Evolutionary conservation across 2,113 vertebrate genomes (phyloP).

Genomic region (Ammodytes dubius): DNA sequence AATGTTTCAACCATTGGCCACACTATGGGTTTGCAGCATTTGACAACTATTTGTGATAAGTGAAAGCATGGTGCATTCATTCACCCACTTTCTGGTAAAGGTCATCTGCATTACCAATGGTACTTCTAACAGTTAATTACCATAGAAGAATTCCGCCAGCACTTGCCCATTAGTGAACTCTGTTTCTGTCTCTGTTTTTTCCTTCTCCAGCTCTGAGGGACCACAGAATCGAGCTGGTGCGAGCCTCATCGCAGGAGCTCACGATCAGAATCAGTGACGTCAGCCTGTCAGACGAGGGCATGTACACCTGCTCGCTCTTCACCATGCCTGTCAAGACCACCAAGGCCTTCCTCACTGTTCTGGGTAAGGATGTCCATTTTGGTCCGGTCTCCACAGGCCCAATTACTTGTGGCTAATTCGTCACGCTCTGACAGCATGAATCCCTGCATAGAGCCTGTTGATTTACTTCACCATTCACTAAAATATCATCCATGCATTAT

Average conservation of each 20-base stretch:
- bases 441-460: neutral
- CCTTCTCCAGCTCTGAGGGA: constrained; percentile 90
- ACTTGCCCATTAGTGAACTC: constrained; percentile 18
- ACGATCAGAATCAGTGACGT: constrained; percentile 96
- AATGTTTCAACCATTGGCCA: constrained; percentile 26
- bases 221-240: constrained; percentile 96
- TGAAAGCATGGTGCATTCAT: neutral
- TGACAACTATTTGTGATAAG: constrained; percentile 49
- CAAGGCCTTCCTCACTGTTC: constrained; percentile 97
- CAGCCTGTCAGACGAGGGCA: constrained; percentile 95
- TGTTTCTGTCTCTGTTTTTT: constrained; percentile 4
- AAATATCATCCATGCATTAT: neutral
- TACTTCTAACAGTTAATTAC: constrained; percentile 16
- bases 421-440: constrained; percentile 36
- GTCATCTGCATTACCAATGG: constrained; percentile 29
- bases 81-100: constrained; percentile 27
- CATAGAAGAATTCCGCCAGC: constrained; percentile 6
- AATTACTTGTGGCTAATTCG: constrained; percentile 29
- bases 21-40: constrained; percentile 30
- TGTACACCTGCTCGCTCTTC: constrained; percentile 98
- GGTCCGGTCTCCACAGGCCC: constrained; percentile 5
- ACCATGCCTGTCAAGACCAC: constrained; percentile 99
- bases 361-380: constrained; percentile 86
- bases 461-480: neutral
- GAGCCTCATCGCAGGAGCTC: constrained; percentile 94